Conservation (phyloP, 2,888 invertebrate genomes). For the Caenorhabditis sp. region DNA sequence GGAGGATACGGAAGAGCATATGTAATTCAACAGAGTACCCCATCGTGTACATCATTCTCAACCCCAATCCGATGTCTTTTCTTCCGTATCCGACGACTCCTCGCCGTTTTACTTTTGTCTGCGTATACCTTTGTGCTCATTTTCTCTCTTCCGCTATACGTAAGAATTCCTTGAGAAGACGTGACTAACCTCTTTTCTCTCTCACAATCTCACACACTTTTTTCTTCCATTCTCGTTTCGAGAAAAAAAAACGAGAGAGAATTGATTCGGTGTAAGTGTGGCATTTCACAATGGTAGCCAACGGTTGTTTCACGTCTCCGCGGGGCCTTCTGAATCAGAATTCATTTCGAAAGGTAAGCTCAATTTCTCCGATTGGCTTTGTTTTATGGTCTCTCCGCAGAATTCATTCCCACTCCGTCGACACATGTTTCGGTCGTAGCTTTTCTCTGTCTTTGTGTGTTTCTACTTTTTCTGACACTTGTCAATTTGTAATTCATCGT, state of each 20-base stretch:
- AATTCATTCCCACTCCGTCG: slow-evolving; percentile 16
- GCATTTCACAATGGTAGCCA: slow-evolving; percentile 48
- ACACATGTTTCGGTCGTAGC: slow-evolving; percentile 5
- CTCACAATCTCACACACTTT: slow-evolving; percentile 22
- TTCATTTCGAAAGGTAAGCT: slow-evolving; percentile 58
- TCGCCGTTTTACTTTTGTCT: slow-evolving; percentile 48
- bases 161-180: slow-evolving; percentile 32
- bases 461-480: slow-evolving; percentile 35
- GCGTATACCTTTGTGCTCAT: slow-evolving; percentile 48
- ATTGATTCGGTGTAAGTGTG: slow-evolving; percentile 44
- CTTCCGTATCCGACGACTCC: slow-evolving; percentile 7
- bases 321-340: slow-evolving; percentile 47
- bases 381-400: slow-evolving; percentile 19
- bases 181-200: slow-evolving; percentile 44
- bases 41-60: neutral
- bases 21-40: slow-evolving; percentile 27
- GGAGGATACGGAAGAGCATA: neutral
- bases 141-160: slow-evolving; percentile 17
- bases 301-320: slow-evolving; percentile 64
- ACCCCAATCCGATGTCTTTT: slow-evolving; percentile 25
- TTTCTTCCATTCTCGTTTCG: slow-evolving; percentile 14
- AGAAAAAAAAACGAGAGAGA: slow-evolving; percentile 19
- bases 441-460: slow-evolving; percentile 27
- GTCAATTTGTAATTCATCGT: slow-evolving; percentile 62
- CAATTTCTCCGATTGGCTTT: slow-evolving; percentile 25